These are phyloP conservation scores for Phaethornis superciliosus DNA, from an alignment of 2,113 vertebrate genomes.

Conservation along the genomic window DNA sequence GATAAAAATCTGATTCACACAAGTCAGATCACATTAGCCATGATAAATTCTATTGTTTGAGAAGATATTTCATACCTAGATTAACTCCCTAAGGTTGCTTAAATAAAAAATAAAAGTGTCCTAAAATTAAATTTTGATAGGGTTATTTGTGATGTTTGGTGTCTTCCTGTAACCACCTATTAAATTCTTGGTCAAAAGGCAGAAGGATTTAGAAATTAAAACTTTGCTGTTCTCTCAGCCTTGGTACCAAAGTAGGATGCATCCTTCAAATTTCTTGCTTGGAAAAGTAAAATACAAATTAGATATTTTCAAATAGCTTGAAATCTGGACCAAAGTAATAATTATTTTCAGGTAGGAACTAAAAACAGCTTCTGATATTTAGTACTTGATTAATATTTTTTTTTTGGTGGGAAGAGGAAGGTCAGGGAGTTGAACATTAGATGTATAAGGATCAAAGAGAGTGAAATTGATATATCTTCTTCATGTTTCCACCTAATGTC, in stretches of 20 bases:
- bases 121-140: not conserved
- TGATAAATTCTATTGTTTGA: not conserved
- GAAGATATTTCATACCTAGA: not conserved
- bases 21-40: not conserved
- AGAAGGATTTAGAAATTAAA: not conserved
- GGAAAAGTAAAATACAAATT: not conserved
- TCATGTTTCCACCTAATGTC: not conserved
- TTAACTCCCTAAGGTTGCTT: not conserved
- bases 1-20: not conserved
- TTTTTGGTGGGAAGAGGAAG: not conserved
- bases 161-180: not conserved
- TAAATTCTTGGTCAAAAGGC: not conserved
- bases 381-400: not conserved
- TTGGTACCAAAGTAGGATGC: not conserved
- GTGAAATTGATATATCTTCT: not conserved
- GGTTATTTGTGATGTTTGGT: not conserved
- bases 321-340: not conserved
- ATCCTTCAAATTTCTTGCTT: not conserved
- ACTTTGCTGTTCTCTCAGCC: not conserved
- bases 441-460: not conserved
- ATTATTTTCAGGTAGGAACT: not conserved
- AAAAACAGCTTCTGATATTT: not conserved
- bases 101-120: not conserved
- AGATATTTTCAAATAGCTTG: not conserved
- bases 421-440: not conserved